Evolutionary conservation across 2,113 vertebrate genomes (phyloP).

Genomic region (Lutjanus erythropterus): DNA sequence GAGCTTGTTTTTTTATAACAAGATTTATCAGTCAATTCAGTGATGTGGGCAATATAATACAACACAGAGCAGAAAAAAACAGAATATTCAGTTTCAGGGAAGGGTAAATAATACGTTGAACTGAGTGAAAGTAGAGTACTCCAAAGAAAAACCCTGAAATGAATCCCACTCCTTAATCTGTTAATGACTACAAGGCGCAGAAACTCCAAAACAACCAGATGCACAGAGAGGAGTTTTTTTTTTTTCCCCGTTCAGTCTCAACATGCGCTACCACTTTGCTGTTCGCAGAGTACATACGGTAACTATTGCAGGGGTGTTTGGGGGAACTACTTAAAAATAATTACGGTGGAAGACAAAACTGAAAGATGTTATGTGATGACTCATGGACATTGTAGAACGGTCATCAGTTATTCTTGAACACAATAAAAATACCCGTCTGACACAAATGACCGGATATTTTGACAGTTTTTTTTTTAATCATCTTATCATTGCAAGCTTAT

Average conservation of each 20-base stretch:
- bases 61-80: not conserved
- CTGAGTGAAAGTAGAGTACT: not conserved
- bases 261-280: conserved; percentile 7
- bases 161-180: not conserved
- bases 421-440: not conserved
- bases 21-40: not conserved
- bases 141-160: conserved; percentile 1
- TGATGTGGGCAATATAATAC: not conserved
- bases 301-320: conserved; percentile 17
- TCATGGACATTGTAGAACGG: not conserved
- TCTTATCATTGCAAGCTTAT: not conserved
- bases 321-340: not conserved
- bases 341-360: conserved; percentile 3
- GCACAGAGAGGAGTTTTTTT: conserved; percentile 3
- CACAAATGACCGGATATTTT: not conserved
- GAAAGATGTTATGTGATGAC: not conserved
- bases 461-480: not conserved
- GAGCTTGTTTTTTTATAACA: too few species aligned
- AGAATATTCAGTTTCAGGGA: not conserved
- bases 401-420: not conserved
- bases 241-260: not conserved
- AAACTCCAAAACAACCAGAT: not conserved
- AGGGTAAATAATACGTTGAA: not conserved
- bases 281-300: conserved; percentile 5
- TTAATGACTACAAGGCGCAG: conserved; percentile 15